Percentiles rank a stretch among this genome's conserved stretches.
These are phyloP conservation scores for Leptinotarsa texana DNA, from an alignment of 1,140 invertebrate species.

Conservation along the genomic window DNA sequence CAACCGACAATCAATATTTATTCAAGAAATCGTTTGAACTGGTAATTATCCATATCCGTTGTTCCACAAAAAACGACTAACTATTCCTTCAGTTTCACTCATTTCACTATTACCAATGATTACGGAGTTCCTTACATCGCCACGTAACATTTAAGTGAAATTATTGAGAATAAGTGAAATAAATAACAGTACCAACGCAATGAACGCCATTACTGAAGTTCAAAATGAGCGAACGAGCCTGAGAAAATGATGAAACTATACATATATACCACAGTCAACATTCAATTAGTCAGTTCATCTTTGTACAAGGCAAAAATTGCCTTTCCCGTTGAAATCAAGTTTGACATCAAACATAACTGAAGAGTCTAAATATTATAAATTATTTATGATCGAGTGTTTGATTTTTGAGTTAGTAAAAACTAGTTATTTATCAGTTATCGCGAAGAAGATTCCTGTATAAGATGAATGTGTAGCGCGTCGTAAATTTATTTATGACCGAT, in stretches of 20 bases:
- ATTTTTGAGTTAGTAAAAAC: neutral
- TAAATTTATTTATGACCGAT: neutral
- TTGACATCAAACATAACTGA: neutral
- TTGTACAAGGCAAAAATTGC: neutral
- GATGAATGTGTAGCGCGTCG: neutral
- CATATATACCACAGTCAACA: neutral
- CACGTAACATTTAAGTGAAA: slow-evolving; percentile 6
- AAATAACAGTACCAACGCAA: slow-evolving; percentile 2
- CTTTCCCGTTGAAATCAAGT: neutral
- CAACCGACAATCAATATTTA: too few species aligned
- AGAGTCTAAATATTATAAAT: neutral
- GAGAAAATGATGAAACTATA: neutral
- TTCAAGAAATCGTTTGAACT: too few species aligned
- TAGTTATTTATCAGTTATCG: slow-evolving; percentile 1
- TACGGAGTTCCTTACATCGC: neutral
- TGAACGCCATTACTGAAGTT: neutral
- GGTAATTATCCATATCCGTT: too few species aligned
- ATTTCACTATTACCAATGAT: slow-evolving; percentile 1
- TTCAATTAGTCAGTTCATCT: neutral
- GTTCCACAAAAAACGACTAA: too few species aligned
- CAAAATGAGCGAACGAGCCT: neutral
- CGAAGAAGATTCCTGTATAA: neutral
- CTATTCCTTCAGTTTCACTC: slow-evolving; percentile 2
- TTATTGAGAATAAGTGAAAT: slow-evolving; percentile 1
- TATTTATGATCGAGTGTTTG: neutral